A percentile compares a stretch with the other conserved stretches of the same genome.
Evolutionary conservation across 2,888 invertebrate species (phyloP).

Genomic region (Resseliella maxima): DNA sequence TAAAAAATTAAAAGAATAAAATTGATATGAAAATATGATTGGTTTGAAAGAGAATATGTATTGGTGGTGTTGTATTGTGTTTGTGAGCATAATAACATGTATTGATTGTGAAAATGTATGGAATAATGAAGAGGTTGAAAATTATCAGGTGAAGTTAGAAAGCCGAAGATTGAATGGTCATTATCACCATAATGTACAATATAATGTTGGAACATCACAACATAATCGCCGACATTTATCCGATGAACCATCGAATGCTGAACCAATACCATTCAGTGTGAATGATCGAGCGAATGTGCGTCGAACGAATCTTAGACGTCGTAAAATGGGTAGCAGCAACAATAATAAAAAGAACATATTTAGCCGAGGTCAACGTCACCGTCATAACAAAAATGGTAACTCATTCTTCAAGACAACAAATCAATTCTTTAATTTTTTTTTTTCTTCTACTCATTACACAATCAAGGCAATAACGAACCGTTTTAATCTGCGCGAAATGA

Average conservation of each 20-base stretch:
- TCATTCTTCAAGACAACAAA: conserved; percentile 60
- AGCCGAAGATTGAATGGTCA: background rate
- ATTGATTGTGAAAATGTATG: background rate
- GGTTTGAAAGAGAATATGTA: background rate
- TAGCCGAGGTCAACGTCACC: conserved; percentile 61
- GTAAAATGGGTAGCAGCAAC: conserved; percentile 25
- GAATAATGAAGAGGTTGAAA: background rate
- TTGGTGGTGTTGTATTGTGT: background rate
- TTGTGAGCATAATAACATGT: background rate
- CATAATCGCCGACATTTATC: background rate
- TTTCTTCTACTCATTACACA: conserved; percentile 8
- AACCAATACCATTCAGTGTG: background rate
- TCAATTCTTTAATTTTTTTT: background rate
- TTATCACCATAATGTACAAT: background rate
- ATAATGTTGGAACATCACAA: background rate
- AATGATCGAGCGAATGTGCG: conserved; percentile 1
- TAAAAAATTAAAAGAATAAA: background rate
- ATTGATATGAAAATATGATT: background rate
- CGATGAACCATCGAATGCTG: conserved; percentile 6
- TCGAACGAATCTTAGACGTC: background rate
- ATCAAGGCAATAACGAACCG: conserved; percentile 36
- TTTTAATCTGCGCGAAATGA: conserved; percentile 45
- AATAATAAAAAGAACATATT: conserved; percentile 55
- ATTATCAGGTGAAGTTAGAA: background rate
- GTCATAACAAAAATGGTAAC: conserved; percentile 63